Evolutionary conservation across 2,113 vertebrate genomes (phyloP).

Genomic region (Tetrax tetrax): DNA sequence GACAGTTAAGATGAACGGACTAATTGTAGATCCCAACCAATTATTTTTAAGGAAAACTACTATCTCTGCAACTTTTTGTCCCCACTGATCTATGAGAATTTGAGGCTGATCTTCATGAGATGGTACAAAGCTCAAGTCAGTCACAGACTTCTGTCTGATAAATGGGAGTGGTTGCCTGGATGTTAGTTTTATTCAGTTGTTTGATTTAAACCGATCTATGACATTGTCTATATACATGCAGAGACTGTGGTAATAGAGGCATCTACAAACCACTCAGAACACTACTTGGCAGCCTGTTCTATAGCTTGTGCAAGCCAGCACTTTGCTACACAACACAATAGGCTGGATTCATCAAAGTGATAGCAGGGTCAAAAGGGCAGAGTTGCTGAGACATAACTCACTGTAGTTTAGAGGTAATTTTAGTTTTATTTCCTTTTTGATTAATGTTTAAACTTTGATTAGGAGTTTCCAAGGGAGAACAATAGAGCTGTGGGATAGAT

Average conservation of each 20-base stretch:
- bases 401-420: neutral
- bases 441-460: slow-evolving; percentile 54
- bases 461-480: slow-evolving; percentile 50
- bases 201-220: neutral
- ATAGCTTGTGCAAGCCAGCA: neutral
- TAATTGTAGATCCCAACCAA: neutral
- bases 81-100: neutral
- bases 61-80: neutral
- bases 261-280: neutral
- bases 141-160: neutral
- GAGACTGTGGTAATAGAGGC: neutral
- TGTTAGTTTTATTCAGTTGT: neutral
- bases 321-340: neutral
- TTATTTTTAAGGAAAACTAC: neutral
- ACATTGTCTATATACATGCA: neutral
- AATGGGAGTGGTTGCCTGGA: neutral
- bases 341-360: slow-evolving; percentile 39
- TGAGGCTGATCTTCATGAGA: neutral
- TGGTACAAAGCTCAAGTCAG: neutral
- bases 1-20: neutral
- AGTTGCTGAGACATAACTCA: slow-evolving; percentile 1
- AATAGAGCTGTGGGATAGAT: neutral
- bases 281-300: neutral
- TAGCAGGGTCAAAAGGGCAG: neutral
- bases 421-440: slow-evolving; percentile 51